Evolutionary conservation across 2,797 vertebrate genomes (phyloP).

Genomic region (Myioborus melanocephalus): DNA sequence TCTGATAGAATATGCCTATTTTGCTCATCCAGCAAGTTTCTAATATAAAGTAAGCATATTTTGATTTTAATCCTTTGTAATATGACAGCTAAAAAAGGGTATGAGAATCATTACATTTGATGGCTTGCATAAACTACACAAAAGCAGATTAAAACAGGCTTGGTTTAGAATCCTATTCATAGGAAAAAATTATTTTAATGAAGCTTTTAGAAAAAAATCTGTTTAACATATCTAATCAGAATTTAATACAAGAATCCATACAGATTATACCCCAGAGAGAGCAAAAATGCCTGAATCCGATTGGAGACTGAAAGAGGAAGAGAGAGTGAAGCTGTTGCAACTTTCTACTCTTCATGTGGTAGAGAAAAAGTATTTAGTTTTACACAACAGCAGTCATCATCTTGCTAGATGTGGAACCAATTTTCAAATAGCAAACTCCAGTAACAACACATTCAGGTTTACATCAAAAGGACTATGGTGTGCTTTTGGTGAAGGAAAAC

Average conservation of each 20-base stretch:
- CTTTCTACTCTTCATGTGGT: background rate
- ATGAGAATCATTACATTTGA: slow-evolving; percentile 48
- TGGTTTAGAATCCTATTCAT: background rate
- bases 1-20: background rate
- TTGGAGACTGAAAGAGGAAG: background rate
- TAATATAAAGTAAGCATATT: slow-evolving; percentile 36
- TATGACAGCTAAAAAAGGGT: slow-evolving; percentile 13
- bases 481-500: background rate
- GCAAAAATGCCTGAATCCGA: background rate
- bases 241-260: slow-evolving; percentile 38
- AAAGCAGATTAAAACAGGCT: slow-evolving; percentile 12
- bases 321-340: background rate
- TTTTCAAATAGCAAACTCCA: background rate
- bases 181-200: background rate
- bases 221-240: slow-evolving; percentile 28
- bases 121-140: slow-evolving; percentile 31
- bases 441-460: background rate
- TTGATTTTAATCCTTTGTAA: slow-evolving; percentile 17
- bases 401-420: background rate
- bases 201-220: background rate
- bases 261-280: background rate
- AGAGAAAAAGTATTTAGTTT: background rate
- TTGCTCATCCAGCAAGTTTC: background rate
- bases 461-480: background rate
- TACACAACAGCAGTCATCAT: background rate